A percentile compares a stretch with the other conserved stretches of the same genome.
Evolutionary conservation across 1,140 invertebrate genomes (phyloP).

Genomic region (Nasonia longicornis): DNA sequence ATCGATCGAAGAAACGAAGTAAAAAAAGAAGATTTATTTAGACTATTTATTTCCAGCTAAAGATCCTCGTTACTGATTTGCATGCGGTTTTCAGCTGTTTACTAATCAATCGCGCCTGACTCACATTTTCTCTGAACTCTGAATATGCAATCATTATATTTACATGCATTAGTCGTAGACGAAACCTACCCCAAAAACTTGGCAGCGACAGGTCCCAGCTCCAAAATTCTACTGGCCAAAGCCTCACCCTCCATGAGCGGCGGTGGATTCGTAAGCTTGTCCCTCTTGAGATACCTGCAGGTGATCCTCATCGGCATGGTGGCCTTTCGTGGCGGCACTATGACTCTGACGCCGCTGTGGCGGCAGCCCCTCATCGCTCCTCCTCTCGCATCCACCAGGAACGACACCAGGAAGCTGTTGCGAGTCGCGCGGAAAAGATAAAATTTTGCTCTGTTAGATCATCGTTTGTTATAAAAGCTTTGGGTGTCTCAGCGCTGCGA

Average conservation of each 20-base stretch:
- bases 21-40: constrained; percentile 14
- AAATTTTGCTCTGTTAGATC: neutral
- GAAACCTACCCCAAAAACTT: constrained; percentile 91
- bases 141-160: neutral
- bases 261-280: constrained; percentile 83
- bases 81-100: neutral
- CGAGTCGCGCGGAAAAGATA: constrained; percentile 20
- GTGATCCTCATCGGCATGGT: constrained; percentile 93
- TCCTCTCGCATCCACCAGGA: constrained; percentile 96
- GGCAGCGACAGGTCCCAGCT: constrained; percentile 93
- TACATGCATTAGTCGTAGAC: neutral
- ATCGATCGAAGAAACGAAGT: constrained; percentile 42
- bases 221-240: constrained; percentile 89
- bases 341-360: constrained; percentile 93
- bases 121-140: neutral
- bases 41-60: neutral
- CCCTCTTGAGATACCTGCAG: constrained; percentile 88
- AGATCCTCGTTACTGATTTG: neutral
- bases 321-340: constrained; percentile 93
- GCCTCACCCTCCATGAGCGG: constrained; percentile 97
- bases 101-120: neutral
- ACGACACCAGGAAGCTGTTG: constrained; percentile 93
- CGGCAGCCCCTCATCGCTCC: constrained; percentile 97
- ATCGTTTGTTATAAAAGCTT: neutral
- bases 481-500: neutral